Conservation (phyloP, 2,888 invertebrate genomes). For the Athetis lepigone region DNA sequence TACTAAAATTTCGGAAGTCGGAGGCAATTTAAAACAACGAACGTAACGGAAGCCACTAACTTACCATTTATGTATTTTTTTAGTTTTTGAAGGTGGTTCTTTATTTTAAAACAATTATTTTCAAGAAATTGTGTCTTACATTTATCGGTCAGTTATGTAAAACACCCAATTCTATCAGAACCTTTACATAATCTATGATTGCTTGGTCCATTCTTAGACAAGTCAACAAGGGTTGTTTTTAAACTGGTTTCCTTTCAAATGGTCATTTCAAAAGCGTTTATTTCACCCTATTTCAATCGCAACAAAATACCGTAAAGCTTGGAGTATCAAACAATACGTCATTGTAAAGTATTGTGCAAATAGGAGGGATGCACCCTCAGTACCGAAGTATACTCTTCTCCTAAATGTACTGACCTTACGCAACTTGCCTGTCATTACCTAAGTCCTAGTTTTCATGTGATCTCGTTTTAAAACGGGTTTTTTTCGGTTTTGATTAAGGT, state of each 20-base stretch:
- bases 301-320: slow-evolving; percentile 61
- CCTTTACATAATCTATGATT: slow-evolving; percentile 25
- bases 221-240: slow-evolving; percentile 24
- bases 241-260: slow-evolving; percentile 53
- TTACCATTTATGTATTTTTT: too few species aligned
- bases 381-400: slow-evolving; percentile 80
- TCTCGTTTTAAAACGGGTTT: slow-evolving; percentile 30
- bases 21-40: too few species aligned
- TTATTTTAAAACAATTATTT: slow-evolving; percentile 13
- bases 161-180: too few species aligned
- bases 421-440: slow-evolving; percentile 59
- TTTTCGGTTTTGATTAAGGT: slow-evolving; percentile 25
- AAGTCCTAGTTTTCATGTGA: slow-evolving; percentile 4
- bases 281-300: slow-evolving; percentile 68
- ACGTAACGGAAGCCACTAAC: too few species aligned
- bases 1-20: too few species aligned
- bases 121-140: too few species aligned
- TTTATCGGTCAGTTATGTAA: too few species aligned
- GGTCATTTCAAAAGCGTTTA: slow-evolving; percentile 64
- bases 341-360: slow-evolving; percentile 87
- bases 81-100: too few species aligned
- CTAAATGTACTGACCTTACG: slow-evolving; percentile 81
- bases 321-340: slow-evolving; percentile 80
- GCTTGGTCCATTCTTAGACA: slow-evolving; percentile 15
- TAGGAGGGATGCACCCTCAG: slow-evolving; percentile 77